Base-by-base conservation (phyloP, 2,888 invertebrate species). In the Unio pictorum region DNA sequence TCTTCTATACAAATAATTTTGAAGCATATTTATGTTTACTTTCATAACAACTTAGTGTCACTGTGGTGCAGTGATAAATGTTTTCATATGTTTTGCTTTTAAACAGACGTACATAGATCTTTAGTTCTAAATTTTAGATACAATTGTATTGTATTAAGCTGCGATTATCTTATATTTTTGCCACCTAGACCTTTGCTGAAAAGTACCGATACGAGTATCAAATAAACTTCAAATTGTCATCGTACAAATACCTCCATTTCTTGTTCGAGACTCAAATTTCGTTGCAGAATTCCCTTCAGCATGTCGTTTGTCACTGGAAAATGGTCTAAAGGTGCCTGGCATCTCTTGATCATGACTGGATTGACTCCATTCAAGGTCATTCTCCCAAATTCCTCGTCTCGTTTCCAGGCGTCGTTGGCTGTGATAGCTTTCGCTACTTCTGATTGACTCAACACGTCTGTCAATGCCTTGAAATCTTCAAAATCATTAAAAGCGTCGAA, bases 361-460 rank as follows among this genome's bases (percentile, higher is more conserved):
- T 74, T 71, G 7, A 77, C 67, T 0, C 77, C 77, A 57, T 59
- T 63, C 8, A 77, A 58, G 55, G 69, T 68, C 55, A 73, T 64
- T 34, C 77, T 64, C 15, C 77, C 77, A 67, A 69, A 77, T 61
- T 77, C 77, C 60, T 73, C 74, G 64, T 77, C 77, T 20, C 67
- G 66, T 26, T 65, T 64, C 55, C 77, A 77, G 5, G 60, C 62
- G 57, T 73, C 76, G 57, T 75, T 64, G n/a, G 72, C 58, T 63
- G 54, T 66, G 17, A 75, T 73, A 8, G 64, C 64, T 11, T 56
- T 54, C 34, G 61, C 45, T n/a, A 69, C 71, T 64, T 75, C 71
- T 2, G 75, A 70, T 8, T 60, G 20, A 4, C 69, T 71, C 34
- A 71, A 60, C 17, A 75, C 73, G 4, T 64, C 62, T 15, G 66